phyloP scores from a whole-genome alignment of 2,797 vertebrate genomes.

The Coregonus sp. region DNA sequence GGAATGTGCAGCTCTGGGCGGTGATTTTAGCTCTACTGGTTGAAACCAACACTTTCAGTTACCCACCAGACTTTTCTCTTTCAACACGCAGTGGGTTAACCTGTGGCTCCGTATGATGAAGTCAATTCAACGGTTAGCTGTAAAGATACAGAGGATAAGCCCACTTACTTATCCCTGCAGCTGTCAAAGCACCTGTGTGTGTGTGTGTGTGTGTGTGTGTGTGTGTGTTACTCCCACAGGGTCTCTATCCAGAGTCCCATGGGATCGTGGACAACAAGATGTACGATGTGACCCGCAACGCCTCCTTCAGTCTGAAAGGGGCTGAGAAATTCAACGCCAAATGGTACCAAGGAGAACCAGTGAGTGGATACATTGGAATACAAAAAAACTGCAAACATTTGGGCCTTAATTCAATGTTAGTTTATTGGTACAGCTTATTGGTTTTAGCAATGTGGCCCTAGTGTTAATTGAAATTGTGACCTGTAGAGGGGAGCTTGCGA shows the following conservation, averaged over 20 bases:
- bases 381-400: not conserved
- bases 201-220: constrained; percentile 71
- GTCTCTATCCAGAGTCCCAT: constrained; percentile 94
- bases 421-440: not conserved
- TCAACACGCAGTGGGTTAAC: constrained; percentile 17
- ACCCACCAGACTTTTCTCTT: not conserved
- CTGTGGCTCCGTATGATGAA: not conserved
- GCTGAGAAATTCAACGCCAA: constrained; percentile 71
- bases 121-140: too few species aligned
- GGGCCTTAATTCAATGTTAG: not conserved
- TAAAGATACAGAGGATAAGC: too few species aligned
- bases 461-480: not conserved
- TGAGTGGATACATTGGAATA: constrained; percentile 65
- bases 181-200: not conserved
- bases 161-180: constrained; percentile 14
- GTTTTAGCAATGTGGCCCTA: too few species aligned
- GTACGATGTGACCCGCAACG: constrained; percentile 83
- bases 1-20: not conserved
- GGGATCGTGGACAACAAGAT: constrained; percentile 98
- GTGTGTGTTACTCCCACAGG: constrained; percentile 72
- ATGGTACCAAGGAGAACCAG: constrained; percentile 95
- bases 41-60: constrained; percentile 38
- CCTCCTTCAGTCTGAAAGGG: constrained; percentile 80
- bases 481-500: not conserved
- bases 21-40: constrained; percentile 24